These are phyloP conservation scores for Elephantulus edwardii DNA, from an alignment of 2,113 vertebrate species.

Conservation along the genomic window DNA sequence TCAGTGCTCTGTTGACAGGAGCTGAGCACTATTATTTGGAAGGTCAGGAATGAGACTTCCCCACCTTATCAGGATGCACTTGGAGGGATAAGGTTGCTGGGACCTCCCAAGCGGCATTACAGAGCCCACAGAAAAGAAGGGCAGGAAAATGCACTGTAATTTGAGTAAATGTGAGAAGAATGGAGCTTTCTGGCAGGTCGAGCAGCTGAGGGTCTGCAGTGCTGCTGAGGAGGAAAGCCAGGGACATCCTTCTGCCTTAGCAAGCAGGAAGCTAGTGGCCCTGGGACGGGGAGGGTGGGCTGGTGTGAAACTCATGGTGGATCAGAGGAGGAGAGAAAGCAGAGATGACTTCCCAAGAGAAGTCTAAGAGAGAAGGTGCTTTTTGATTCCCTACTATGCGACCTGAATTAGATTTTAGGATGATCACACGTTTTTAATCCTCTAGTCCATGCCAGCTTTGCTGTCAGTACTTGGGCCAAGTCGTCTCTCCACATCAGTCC, in stretches of 20 bases:
- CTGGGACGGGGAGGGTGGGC: not conserved
- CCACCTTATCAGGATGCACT: not conserved
- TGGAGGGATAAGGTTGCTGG: not conserved
- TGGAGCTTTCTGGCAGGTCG: not conserved
- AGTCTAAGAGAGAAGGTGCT: slow-evolving; percentile 18
- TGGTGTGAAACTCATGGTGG: not conserved
- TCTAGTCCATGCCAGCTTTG: slow-evolving; percentile 33
- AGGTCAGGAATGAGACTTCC: slow-evolving; percentile 4
- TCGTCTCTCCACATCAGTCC: slow-evolving; percentile 28
- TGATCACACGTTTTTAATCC: slow-evolving; percentile 56
- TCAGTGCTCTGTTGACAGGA: not conserved
- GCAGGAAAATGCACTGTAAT: not conserved
- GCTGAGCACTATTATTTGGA: not conserved
- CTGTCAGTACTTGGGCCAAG: slow-evolving; percentile 53
- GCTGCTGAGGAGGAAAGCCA: slow-evolving; percentile 38
- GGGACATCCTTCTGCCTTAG: slow-evolving; percentile 20
- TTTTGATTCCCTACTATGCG: slow-evolving; percentile 55
- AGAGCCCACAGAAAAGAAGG: not conserved
- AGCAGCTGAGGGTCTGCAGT: slow-evolving; percentile 59
- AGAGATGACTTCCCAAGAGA: slow-evolving; percentile 51
- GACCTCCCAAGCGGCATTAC: not conserved
- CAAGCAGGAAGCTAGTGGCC: slow-evolving; percentile 23
- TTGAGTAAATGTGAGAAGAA: slow-evolving; percentile 3
- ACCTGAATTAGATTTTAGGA: slow-evolving; percentile 60
- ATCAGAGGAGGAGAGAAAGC: slow-evolving; percentile 29